Evolutionary conservation across 2,888 invertebrate species (phyloP).

Genomic region (Platycnemis pennipes): DNA sequence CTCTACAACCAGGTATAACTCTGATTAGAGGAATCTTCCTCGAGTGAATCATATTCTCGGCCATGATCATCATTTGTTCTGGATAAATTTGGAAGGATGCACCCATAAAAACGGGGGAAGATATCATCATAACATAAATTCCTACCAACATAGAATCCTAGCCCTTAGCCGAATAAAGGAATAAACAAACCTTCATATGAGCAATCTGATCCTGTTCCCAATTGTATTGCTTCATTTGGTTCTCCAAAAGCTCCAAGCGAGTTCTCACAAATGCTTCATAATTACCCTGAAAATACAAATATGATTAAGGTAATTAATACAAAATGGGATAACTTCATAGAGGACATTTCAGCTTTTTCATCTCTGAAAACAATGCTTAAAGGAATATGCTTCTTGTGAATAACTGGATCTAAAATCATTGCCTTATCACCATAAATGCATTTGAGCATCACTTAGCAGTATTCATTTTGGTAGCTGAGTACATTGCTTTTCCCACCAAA

Average conservation of each 20-base stretch:
- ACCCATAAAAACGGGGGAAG: too few relatives aligned
- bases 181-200: conserved; percentile 96
- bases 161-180: too few relatives aligned
- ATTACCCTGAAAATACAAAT: conserved; percentile 83
- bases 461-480: too few relatives aligned
- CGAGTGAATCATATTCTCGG: conserved; percentile 42
- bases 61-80: conserved; percentile 39
- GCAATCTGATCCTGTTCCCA: conserved; percentile 99
- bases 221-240: conserved; percentile 99
- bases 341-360: too few relatives aligned
- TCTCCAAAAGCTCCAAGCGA: conserved; percentile 95
- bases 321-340: background rate
- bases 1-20: background rate
- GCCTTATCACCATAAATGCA: background rate
- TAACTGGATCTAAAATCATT: conserved; percentile 9
- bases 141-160: too few relatives aligned
- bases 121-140: too few relatives aligned
- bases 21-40: background rate
- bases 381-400: background rate
- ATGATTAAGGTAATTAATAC: background rate
- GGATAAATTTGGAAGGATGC: background rate
- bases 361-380: too few relatives aligned
- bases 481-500: too few relatives aligned
- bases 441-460: too few relatives aligned
- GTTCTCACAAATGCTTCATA: conserved; percentile 98